Base-by-base conservation (phyloP, 2,888 invertebrate species). In the Nycteola revayana region DNA sequence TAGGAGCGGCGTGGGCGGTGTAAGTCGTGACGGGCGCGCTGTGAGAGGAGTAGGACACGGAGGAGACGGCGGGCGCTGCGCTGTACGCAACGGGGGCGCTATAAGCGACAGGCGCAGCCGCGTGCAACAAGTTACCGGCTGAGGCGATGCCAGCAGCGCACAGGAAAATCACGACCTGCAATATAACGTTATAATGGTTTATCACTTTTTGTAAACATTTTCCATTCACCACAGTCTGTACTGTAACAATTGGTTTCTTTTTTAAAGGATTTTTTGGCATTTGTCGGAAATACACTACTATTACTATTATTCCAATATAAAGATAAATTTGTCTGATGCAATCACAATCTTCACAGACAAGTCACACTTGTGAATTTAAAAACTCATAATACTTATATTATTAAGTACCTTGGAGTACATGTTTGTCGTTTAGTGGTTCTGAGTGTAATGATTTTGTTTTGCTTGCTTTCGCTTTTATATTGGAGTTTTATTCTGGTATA, bases 141-240 rank as follows among this genome's bases (percentile, higher is more conserved):
- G 89, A 89, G 59, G 90, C 91, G 47, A 90, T 83, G 56, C 91
- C 90, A 74, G 91, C 87, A 57, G 88, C 79, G 65, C 91, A 89
- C 64, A 89, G 80, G 63, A 93, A 73, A 34, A 91, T 71, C 51
- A 92, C 65, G 46, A 91, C 77, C 91, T 86, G 58, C 25, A 5
- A 5, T 3, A 14, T 14, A 3, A 14, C n/a, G 5, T 14, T 3
- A 3, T 14, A 14, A 14, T 3, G 14, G 5, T 14, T 3, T 3
- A 14, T 14, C 5, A 14, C 14, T 14, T 14, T 3, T 14, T 14
- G 5, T 5, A 14, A 5, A 14, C 14, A 14, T 3, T 5, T 5
- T 2, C 2, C 14, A 14, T 2, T 14, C 14, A 14, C 3, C 3
- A 14, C 14, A 3, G 14, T 14, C 3, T 5, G 5, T 14, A 14